phyloP scores from a whole-genome alignment of 2,888 invertebrate species.

The Amorpha juglandis region DNA sequence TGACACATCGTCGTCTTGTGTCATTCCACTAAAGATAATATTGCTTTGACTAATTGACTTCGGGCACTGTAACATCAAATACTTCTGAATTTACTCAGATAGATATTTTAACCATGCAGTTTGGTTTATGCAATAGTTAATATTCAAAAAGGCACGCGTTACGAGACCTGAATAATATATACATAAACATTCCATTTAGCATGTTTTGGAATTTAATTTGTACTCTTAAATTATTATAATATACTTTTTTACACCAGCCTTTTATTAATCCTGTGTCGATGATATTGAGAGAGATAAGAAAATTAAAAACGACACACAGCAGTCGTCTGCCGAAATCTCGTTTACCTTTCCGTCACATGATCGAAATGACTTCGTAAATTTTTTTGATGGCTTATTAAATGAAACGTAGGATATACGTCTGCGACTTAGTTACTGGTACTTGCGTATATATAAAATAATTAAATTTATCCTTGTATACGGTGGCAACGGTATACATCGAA shows the following conservation, averaged over 20 bases:
- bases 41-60: conserved; percentile 49
- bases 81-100: no score
- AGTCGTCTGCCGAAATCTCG: conserved; percentile 32
- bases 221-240: conserved; percentile 45
- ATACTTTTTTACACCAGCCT: conserved; percentile 43
- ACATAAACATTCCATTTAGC: conserved; percentile 29
- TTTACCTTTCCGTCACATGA: conserved; percentile 33
- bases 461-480: conserved; percentile 32
- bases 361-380: conserved; percentile 41
- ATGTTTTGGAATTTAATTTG: conserved; percentile 39
- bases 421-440: conserved; percentile 3
- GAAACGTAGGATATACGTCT: conserved; percentile 33
- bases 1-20: conserved; percentile 35
- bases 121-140: conserved; percentile 34
- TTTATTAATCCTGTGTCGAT: conserved; percentile 41
- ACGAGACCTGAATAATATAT: background rate
- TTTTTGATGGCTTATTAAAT: conserved; percentile 38
- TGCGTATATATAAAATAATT: conserved; percentile 34
- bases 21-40: conserved; percentile 45
- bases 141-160: conserved; percentile 1
- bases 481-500: conserved; percentile 30
- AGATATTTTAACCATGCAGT: background rate
- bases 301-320: conserved; percentile 29
- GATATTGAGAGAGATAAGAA: conserved; percentile 38
- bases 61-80: background rate